Conservation (phyloP, 2,113 vertebrate genomes). For the Phalacrocorax aristotelis region DNA sequence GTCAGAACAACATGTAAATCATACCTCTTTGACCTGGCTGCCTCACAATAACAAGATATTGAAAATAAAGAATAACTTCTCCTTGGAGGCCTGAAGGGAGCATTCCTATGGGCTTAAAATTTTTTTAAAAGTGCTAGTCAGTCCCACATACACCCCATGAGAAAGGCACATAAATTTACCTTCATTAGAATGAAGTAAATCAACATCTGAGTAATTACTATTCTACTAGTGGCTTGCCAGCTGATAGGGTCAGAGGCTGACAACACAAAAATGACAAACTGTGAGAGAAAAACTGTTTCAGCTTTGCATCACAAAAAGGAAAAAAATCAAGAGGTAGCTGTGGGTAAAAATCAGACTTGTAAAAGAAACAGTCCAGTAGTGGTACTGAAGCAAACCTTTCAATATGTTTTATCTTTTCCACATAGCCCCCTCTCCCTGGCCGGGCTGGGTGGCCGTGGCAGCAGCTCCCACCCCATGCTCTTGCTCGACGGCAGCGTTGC, state of each 20-base stretch:
- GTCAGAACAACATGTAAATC: neutral
- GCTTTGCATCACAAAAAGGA: neutral
- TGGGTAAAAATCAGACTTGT: neutral
- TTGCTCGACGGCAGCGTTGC: too few relatives aligned
- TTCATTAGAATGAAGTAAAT: neutral
- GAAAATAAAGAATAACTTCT: neutral
- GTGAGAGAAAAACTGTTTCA: neutral
- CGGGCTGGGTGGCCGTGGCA: rapidly evolving
- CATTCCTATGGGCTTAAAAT: neutral
- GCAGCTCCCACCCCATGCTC: neutral
- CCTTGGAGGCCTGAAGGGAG: neutral
- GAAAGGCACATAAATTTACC: neutral
- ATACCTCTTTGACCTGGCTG: neutral
- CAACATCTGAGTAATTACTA: neutral
- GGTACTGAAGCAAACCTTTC: neutral
- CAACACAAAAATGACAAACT: neutral
- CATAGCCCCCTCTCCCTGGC: neutral
- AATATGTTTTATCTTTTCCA: neutral
- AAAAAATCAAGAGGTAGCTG: neutral
- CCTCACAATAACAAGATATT: neutral
- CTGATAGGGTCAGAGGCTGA: neutral
- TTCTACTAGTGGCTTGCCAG: neutral
- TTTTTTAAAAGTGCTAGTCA: neutral
- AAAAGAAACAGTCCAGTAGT: neutral
- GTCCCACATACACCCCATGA: neutral